Evolutionary conservation across 2,113 vertebrate genomes (phyloP).

Genomic region (Microtus richardsoni): DNA sequence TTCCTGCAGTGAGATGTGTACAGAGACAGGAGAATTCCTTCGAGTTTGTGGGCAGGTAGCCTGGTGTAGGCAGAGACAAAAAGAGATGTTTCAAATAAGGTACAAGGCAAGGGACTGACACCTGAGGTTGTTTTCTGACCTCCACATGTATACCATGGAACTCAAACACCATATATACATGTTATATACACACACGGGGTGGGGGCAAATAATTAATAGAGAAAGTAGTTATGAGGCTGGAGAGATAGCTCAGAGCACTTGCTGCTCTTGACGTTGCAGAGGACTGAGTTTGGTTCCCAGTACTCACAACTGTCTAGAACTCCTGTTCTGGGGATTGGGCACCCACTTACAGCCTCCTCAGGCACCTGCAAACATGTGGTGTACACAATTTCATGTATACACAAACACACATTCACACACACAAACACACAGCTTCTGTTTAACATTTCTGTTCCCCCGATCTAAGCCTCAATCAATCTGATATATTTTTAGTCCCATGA

Average conservation of each 20-base stretch:
- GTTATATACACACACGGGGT: background rate
- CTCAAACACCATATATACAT: background rate
- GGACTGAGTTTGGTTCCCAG: background rate
- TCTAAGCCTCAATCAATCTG: constrained; percentile 16
- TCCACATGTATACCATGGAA: background rate
- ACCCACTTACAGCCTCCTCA: background rate
- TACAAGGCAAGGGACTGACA: background rate
- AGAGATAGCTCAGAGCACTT: background rate
- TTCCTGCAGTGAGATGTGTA: no score
- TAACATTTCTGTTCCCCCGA: constrained; percentile 15
- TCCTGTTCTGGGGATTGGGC: background rate
- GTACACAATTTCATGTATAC: background rate
- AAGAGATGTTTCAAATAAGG: background rate
- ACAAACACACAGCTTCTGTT: background rate
- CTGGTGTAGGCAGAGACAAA: background rate
- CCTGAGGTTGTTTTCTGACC: background rate
- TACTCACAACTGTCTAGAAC: background rate
- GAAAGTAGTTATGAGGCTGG: background rate
- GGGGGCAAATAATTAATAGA: background rate
- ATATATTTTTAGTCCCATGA: constrained; percentile 43
- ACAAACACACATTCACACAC: background rate
- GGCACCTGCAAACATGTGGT: background rate
- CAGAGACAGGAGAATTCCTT: background rate
- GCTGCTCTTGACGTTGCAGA: no score
- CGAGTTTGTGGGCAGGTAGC: background rate